phyloP scores from a whole-genome alignment of 35 echinoderm and acorn worm genomes.

The Hemicentrotus pulcherrimus region DNA sequence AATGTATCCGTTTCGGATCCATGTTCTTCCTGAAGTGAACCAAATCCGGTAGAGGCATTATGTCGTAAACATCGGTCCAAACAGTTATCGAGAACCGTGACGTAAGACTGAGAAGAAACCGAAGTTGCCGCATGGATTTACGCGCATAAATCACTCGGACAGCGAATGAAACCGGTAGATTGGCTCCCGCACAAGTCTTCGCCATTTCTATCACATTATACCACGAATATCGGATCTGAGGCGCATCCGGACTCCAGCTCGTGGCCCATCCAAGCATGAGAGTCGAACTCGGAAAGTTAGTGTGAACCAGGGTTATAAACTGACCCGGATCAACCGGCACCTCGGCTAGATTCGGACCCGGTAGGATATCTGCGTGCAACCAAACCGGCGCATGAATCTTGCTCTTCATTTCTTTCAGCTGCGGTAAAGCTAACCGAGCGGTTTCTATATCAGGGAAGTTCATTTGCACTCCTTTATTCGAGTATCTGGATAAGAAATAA shows the following conservation, averaged over 20 bases:
- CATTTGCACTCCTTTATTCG: slow-evolving; percentile 84
- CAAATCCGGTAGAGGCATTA: slow-evolving; percentile 70
- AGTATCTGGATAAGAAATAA: slow-evolving; percentile 69
- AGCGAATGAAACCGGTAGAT: slow-evolving; percentile 67
- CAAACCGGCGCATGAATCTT: slow-evolving; percentile 83
- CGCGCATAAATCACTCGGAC: slow-evolving; percentile 76
- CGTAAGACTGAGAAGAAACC: slow-evolving; percentile 82
- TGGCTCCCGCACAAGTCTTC: slow-evolving; percentile 59
- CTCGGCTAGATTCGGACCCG: slow-evolving; percentile 74
- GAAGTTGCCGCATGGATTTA: slow-evolving; percentile 76
- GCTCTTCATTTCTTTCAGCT: slow-evolving; percentile 46
- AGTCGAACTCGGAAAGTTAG: slow-evolving; percentile 62
- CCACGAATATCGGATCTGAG: slow-evolving; percentile 75
- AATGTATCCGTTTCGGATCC: slow-evolving; percentile 80
- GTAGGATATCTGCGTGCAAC: slow-evolving; percentile 75
- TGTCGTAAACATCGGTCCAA: slow-evolving; percentile 80
- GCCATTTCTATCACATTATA: slow-evolving; percentile 84
- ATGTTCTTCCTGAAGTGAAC: slow-evolving; percentile 71
- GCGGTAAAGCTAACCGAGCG: slow-evolving; percentile 52
- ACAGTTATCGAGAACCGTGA: slow-evolving; percentile 74
- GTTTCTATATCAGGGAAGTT: slow-evolving; percentile 66
- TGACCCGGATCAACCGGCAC: slow-evolving; percentile 44
- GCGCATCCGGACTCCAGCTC: slow-evolving; percentile 61
- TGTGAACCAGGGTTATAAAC: slow-evolving; percentile 40
- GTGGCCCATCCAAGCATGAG: slow-evolving; percentile 82